Conservation (phyloP, 1,140 invertebrate species). For the Polypedilum vanderplanki region DNA sequence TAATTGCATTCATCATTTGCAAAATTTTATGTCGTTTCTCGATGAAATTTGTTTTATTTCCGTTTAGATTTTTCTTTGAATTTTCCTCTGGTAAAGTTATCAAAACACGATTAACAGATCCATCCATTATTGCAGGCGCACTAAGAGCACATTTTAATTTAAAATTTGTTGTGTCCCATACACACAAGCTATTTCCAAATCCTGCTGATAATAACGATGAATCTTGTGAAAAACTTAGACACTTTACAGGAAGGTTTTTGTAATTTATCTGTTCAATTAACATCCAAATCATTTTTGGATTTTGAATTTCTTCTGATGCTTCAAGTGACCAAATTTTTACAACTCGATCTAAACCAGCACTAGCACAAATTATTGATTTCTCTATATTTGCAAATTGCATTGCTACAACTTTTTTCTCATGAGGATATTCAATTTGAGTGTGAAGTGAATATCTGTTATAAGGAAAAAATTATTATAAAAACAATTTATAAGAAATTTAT, state of each 20-base stretch:
- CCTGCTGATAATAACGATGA: conserved; percentile 66
- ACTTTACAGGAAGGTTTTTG: conserved; percentile 49
- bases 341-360: conserved; percentile 58
- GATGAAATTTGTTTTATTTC: conserved; percentile 32
- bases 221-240: conserved; percentile 63
- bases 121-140: conserved; percentile 37
- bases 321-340: conserved; percentile 67
- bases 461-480: conserved; percentile 30
- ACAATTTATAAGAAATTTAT: conserved; percentile 24
- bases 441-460: conserved; percentile 60
- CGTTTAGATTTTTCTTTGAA: conserved; percentile 33
- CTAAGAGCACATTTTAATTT: conserved; percentile 49
- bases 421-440: conserved; percentile 65
- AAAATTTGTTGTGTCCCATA: conserved; percentile 56
- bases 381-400: conserved; percentile 56
- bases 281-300: conserved; percentile 52
- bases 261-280: conserved; percentile 60
- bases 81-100: conserved; percentile 34
- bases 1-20: conserved; percentile 30
- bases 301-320: conserved; percentile 49
- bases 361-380: conserved; percentile 49
- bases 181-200: conserved; percentile 61
- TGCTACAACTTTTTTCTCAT: conserved; percentile 53
- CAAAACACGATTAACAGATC: conserved; percentile 37
- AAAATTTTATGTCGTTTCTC: conserved; percentile 37